Conservation (phyloP, 1,140 invertebrate genomes). For the Cherax quadricarinatus region DNA sequence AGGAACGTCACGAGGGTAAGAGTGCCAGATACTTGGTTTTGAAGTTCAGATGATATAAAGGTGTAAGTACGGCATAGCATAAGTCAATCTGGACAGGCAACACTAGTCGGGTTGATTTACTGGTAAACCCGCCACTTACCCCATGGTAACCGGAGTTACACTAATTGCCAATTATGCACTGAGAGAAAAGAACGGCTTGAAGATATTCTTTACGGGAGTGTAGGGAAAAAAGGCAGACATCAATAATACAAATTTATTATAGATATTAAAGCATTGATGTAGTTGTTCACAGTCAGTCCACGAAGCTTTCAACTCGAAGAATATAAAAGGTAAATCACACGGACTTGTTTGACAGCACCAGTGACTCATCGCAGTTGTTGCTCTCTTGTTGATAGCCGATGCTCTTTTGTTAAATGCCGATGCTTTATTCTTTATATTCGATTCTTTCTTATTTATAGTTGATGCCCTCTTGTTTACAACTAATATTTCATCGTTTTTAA, state of each 20-base stretch:
- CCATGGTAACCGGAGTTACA: too few species aligned
- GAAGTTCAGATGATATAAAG: too few species aligned
- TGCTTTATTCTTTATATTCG: not conserved
- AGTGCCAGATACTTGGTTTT: too few species aligned
- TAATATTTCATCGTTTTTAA: not conserved
- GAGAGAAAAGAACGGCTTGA: too few species aligned
- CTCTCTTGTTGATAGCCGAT: too few species aligned
- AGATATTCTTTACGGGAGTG: too few species aligned
- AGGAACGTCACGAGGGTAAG: too few species aligned
- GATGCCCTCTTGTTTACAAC: not conserved
- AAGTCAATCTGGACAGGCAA: too few species aligned
- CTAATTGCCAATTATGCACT: too few species aligned
- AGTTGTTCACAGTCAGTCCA: slow-evolving; percentile 17
- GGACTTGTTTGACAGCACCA: not conserved
- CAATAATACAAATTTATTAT: slow-evolving; percentile 18
- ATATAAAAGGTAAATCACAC: not conserved
- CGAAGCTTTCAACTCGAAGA: not conserved
- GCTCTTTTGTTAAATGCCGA: not conserved
- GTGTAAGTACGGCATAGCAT: too few species aligned
- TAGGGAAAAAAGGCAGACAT: not conserved
- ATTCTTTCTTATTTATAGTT: not conserved
- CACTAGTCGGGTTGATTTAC: too few species aligned
- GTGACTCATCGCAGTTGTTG: not conserved
- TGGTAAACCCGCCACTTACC: too few species aligned
- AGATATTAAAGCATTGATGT: slow-evolving; percentile 11